Percentiles rank a stretch among this genome's conserved stretches.
These are phyloP conservation scores for Theonella swinhoei DNA, from an alignment of 37 sponge, comb jelly and placozoan species.

Conservation along the genomic window DNA sequence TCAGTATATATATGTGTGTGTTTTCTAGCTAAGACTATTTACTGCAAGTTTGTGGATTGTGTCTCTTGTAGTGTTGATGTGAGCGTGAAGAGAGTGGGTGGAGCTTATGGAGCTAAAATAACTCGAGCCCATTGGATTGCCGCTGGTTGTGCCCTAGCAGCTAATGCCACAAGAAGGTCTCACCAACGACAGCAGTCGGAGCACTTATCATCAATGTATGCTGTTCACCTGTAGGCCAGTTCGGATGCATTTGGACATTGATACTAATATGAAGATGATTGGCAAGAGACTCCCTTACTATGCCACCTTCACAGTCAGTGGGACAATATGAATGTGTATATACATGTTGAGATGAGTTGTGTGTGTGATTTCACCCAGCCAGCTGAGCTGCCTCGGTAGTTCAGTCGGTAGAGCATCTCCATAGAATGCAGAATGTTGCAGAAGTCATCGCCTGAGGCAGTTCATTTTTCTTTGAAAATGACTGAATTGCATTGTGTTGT, in stretches of 20 bases:
- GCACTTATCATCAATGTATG: too few species aligned
- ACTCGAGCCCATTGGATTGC: conserved; percentile 42
- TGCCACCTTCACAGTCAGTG: conserved; percentile 56
- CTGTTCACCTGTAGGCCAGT: conserved; percentile 61
- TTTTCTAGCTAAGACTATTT: neutral
- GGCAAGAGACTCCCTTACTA: conserved; percentile 76
- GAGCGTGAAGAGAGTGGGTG: conserved; percentile 74
- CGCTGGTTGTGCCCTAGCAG: conserved; percentile 69
- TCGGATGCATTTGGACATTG: conserved; percentile 80
- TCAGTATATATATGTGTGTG: neutral
- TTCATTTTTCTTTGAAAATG: too few species aligned
- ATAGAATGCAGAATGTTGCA: too few species aligned
- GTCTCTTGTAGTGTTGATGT: conserved; percentile 55
- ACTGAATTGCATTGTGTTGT: too few species aligned
- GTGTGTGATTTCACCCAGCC: too few species aligned
- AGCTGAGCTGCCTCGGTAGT: too few species aligned
- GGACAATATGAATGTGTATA: too few species aligned
- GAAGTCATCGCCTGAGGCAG: too few species aligned
- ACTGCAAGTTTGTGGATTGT: neutral
- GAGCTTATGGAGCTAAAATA: conserved; percentile 74
- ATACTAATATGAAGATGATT: conserved; percentile 85
- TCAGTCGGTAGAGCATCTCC: too few species aligned
- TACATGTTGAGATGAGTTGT: neutral
- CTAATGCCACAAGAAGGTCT: conserved; percentile 49
- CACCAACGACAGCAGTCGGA: too few species aligned